Base-by-base conservation (phyloP, 2,888 invertebrate species). In the Zygaena filipendulae region DNA sequence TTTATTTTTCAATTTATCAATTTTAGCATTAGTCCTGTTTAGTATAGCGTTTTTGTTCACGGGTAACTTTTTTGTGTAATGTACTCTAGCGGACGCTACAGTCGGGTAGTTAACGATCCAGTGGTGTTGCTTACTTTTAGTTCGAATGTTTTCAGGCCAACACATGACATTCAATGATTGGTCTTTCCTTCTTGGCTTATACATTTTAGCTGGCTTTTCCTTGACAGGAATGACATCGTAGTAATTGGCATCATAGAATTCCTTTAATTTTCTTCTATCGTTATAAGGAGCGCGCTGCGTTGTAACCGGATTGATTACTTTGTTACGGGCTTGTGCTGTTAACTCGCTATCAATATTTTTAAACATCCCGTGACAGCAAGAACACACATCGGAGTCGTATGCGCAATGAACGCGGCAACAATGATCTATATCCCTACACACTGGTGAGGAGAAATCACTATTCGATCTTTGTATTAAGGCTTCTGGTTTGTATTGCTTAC, bases 171-270 rank as follows among this genome's bases (percentile, higher is more conserved):
- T n/a, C n/a, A n/a, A n/a, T n/a, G n/a, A n/a, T n/a, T n/a, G n/a
- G n/a, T n/a, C n/a, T n/a, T n/a, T 52, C 45, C 19, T 46, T 57
- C 30, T 48, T 56, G 5, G 32, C 19, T 11, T 18, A 29, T 10
- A 48, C 10, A 32, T 30, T 40, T 52, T 58, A 3, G 38, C 10
- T 2, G 57, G 25, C 13, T 52, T 58, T 38, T 75, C 74, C 42
- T 56, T 74, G 2, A 75, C 74, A 2, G 75, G 75, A 11, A 67
- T 39, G 10, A 72, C 36, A 36, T 77, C 77, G 24, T 72, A 72
- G 16, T 59, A 46, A 29, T 57, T 61, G 3, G 69, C 57, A 35
- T 75, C 64, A 29, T 74, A 67, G 40, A 60, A 69, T 19, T 42
- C 32, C 12, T 46, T 45, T 9, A 43, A 47, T 8, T 40, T 39